These are phyloP conservation scores for Leucoraja erinaceus DNA, from an alignment of 2,113 vertebrate species.

Conservation along the genomic window DNA sequence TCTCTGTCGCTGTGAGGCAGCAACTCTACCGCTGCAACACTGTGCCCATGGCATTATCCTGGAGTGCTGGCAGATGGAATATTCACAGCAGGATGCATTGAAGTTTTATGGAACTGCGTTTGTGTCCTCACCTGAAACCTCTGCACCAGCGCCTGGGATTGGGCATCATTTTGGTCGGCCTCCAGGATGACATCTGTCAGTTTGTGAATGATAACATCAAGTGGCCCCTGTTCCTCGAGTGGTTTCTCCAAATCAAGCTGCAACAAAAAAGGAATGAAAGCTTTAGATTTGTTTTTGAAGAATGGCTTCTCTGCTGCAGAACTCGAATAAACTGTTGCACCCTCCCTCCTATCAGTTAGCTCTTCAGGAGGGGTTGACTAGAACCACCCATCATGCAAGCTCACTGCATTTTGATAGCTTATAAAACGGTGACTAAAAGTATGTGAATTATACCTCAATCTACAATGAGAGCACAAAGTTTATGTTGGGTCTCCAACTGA, in stretches of 20 bases:
- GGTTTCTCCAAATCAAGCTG: slow-evolving; percentile 88
- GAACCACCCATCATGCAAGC: not conserved
- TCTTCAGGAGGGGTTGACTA: not conserved
- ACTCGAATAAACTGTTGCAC: not conserved
- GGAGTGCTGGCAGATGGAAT: not conserved
- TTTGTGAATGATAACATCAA: slow-evolving; percentile 98
- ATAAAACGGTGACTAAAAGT: not conserved
- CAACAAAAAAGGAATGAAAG: slow-evolving; percentile 33
- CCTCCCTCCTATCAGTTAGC: not conserved
- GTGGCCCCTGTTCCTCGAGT: slow-evolving; percentile 88
- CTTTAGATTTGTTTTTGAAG: slow-evolving; percentile 17
- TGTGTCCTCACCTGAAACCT: slow-evolving; percentile 76
- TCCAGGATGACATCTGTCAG: slow-evolving; percentile 94
- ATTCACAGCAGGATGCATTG: not conserved
- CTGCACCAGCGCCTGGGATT: slow-evolving; percentile 83
- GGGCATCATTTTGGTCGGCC: slow-evolving; percentile 91
- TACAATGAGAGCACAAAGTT: not conserved
- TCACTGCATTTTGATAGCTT: not conserved
- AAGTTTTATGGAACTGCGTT: too few species aligned
- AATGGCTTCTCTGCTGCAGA: not conserved
- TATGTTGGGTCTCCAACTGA: not conserved
- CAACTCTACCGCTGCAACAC: too few species aligned
- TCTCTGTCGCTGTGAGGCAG: too few species aligned
- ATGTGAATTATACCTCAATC: not conserved
- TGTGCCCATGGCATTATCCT: not conserved